Percentiles rank a stretch among this genome's conserved stretches.
phyloP scores from a whole-genome alignment of 2,113 vertebrate genomes.

The Pseudopipra pipra region DNA sequence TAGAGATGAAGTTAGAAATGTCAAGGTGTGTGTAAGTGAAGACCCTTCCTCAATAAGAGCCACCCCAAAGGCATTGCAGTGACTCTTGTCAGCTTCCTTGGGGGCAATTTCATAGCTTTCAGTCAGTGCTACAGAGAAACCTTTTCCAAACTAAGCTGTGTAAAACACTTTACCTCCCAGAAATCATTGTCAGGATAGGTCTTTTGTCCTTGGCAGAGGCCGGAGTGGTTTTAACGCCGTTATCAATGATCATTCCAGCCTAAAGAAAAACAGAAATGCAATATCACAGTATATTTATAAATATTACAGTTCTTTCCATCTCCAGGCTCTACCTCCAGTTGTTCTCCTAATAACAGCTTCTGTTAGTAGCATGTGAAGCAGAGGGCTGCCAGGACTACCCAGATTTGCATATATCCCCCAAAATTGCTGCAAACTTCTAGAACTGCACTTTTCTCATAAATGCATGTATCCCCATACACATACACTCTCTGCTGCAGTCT shows the following conservation, averaged over 20 bases:
- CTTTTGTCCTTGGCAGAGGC: slow-evolving; percentile 94
- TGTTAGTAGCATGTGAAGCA: not conserved
- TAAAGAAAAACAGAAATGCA: slow-evolving; percentile 35
- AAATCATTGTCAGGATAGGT: slow-evolving; percentile 89
- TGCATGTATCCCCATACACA: too few relatives aligned
- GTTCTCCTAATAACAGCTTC: not conserved
- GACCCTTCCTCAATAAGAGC: not conserved
- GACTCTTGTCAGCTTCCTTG: not conserved
- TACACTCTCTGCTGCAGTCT: not conserved
- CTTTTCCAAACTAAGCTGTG: not conserved
- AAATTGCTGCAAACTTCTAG: not conserved
- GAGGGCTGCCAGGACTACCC: not conserved
- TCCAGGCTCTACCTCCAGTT: not conserved
- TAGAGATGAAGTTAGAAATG: not conserved
- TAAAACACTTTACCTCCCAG: slow-evolving; percentile 83
- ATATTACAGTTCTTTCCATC: not conserved
- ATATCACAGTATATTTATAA: not conserved
- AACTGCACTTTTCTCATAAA: not conserved
- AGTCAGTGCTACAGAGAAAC: not conserved
- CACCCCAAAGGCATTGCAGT: not conserved
- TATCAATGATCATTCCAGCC: slow-evolving; percentile 98
- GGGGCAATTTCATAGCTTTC: not conserved
- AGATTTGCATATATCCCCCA: too few relatives aligned
- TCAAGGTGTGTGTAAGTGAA: not conserved
- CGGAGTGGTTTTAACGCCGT: slow-evolving; percentile 92